phyloP scores from a whole-genome alignment of 2,888 invertebrate genomes.

The Tiliacea aurago region DNA sequence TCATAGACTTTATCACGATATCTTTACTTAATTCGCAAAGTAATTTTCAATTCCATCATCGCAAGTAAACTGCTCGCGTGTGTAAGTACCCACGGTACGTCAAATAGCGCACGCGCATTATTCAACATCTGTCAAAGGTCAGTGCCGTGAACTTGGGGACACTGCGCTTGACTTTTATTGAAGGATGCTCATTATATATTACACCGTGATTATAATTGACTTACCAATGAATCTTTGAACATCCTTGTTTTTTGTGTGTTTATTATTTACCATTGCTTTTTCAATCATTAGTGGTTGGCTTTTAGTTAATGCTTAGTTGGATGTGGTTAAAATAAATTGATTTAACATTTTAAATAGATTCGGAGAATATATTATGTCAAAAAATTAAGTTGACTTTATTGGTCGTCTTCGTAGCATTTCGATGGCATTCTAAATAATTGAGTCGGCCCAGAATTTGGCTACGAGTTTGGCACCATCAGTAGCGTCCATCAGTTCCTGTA shows the following conservation, averaged over 20 bases:
- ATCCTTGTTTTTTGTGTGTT: background rate
- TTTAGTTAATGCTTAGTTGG: background rate
- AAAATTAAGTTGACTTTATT: background rate
- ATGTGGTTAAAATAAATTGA: background rate
- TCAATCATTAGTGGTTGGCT: background rate
- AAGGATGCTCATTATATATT: conserved; percentile 46
- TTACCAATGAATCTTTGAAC: background rate
- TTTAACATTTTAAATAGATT: background rate
- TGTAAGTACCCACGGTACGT: conserved; percentile 20
- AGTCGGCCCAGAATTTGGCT: background rate
- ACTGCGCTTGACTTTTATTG: conserved; percentile 64
- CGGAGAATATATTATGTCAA: background rate
- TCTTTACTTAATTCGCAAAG: background rate
- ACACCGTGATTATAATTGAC: conserved; percentile 12
- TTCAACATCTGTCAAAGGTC: conserved; percentile 67
- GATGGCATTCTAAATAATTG: too few relatives aligned
- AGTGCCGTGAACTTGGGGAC: conserved; percentile 65
- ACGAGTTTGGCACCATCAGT: too few relatives aligned
- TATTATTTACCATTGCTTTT: background rate
- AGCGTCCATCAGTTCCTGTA: too few relatives aligned
- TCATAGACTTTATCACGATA: background rate
- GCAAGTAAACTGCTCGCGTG: conserved; percentile 33
- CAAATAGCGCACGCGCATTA: conserved; percentile 56
- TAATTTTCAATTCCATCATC: conserved; percentile 6
- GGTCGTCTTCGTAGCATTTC: background rate